Evolutionary conservation across 1,140 invertebrate genomes (phyloP).

Genomic region (Danaus melanippus): DNA sequence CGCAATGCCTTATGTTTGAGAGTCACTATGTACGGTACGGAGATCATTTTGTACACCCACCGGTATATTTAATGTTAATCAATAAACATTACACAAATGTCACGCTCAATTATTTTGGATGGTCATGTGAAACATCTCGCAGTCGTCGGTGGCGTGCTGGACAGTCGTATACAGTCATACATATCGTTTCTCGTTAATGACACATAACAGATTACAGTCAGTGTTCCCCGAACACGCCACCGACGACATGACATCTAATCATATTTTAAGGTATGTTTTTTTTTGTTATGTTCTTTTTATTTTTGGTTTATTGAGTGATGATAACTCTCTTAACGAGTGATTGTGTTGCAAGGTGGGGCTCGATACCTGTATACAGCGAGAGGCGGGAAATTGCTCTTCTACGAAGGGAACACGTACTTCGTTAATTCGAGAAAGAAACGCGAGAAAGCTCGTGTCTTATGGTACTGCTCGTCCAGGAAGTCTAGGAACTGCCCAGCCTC

Average conservation of each 20-base stretch:
- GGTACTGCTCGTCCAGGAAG: slow-evolving; percentile 56
- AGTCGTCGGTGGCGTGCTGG: no score
- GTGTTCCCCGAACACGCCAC: slow-evolving; percentile 3
- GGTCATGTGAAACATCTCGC: no score
- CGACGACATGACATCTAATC: slow-evolving; percentile 3
- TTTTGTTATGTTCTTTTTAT: slow-evolving; percentile 1
- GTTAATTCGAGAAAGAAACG: slow-evolving; percentile 43
- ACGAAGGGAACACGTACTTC: slow-evolving; percentile 51
- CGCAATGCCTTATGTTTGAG: no score
- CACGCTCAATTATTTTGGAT: no score
- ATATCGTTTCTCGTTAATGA: no score
- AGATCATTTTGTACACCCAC: no score
- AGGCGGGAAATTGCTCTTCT: slow-evolving; percentile 43
- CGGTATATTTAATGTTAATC: no score
- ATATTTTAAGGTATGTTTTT: slow-evolving; percentile 12
- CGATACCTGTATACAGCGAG: slow-evolving; percentile 41
- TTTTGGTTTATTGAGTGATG: neutral
- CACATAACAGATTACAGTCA: no score
- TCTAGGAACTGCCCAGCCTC: slow-evolving; percentile 46
- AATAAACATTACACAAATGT: no score
- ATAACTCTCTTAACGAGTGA: slow-evolving; percentile 13
- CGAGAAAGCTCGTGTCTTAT: slow-evolving; percentile 35
- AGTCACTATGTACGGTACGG: no score
- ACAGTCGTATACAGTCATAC: no score
- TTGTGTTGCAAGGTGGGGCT: slow-evolving; percentile 33